phyloP scores from a whole-genome alignment of 2,888 invertebrate genomes.

The Bellardia bayeri region DNA sequence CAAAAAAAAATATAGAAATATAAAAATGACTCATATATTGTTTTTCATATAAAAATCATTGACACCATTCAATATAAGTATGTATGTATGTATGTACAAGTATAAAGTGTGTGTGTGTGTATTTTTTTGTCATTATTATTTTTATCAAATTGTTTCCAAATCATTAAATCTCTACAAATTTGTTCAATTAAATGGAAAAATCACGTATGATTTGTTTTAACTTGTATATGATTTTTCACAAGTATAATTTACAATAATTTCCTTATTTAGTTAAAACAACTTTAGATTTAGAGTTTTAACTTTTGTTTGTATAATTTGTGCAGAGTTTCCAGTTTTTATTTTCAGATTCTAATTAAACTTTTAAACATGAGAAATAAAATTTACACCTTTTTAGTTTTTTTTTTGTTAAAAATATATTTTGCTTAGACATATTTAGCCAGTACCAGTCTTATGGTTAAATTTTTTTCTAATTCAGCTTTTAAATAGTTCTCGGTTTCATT shows the following conservation, averaged over 20 bases:
- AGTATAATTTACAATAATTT: slow-evolving; percentile 57
- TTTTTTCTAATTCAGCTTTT: slow-evolving; percentile 7
- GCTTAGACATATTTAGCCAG: slow-evolving; percentile 7
- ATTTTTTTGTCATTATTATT: slow-evolving; percentile 6
- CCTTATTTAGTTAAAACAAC: slow-evolving; percentile 67
- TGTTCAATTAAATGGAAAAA: slow-evolving; percentile 70
- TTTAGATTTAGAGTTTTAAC: slow-evolving; percentile 11
- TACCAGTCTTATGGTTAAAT: slow-evolving; percentile 25
- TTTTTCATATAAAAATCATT: slow-evolving; percentile 60
- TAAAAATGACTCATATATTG: slow-evolving; percentile 47
- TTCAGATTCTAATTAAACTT: slow-evolving; percentile 28
- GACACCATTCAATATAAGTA: slow-evolving; percentile 61
- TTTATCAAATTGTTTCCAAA: slow-evolving; percentile 42
- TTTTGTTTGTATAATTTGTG: not conserved
- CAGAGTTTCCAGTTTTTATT: not conserved
- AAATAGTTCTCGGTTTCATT: slow-evolving; percentile 55
- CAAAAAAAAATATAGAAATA: not conserved
- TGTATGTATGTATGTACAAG: not conserved
- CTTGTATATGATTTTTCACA: slow-evolving; percentile 15
- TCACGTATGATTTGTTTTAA: slow-evolving; percentile 57
- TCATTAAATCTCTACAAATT: slow-evolving; percentile 59
- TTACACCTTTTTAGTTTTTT: slow-evolving; percentile 48
- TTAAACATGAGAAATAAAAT: slow-evolving; percentile 57
- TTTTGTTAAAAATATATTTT: not conserved
- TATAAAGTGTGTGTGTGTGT: not conserved